These are phyloP conservation scores for Pterocles burchelli DNA, from an alignment of 2,113 vertebrate genomes.

Conservation along the genomic window DNA sequence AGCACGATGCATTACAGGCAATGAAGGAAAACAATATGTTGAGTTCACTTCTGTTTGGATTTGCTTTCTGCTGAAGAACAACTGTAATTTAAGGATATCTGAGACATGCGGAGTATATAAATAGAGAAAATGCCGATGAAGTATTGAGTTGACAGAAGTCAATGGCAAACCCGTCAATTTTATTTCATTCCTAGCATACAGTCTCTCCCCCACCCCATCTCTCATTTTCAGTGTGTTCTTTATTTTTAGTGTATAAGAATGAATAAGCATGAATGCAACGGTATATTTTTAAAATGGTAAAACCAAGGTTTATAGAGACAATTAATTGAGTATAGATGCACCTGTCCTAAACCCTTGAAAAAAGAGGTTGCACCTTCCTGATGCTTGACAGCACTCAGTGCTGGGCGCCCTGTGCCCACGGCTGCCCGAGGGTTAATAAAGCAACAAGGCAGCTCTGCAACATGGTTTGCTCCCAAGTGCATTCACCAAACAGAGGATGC, in stretches of 20 bases:
- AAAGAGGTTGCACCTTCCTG: background rate
- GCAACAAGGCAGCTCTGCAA: background rate
- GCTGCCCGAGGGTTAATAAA: background rate
- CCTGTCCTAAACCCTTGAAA: background rate
- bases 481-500: background rate
- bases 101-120: background rate
- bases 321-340: background rate
- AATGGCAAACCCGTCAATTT: background rate
- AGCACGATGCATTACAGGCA: background rate
- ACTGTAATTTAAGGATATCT: background rate
- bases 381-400: background rate
- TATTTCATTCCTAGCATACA: background rate
- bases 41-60: background rate
- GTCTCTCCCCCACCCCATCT: background rate
- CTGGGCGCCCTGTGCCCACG: background rate
- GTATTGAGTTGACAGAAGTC: background rate
- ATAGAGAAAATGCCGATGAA: constrained; percentile 15
- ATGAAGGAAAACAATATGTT: background rate
- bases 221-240: background rate
- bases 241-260: background rate
- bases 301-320: background rate
- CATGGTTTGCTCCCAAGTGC: background rate
- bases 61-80: background rate
- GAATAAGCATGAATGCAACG: background rate
- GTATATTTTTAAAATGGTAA: background rate